phyloP scores from a whole-genome alignment of 1,140 invertebrate genomes.

The Eumeta japonica region DNA sequence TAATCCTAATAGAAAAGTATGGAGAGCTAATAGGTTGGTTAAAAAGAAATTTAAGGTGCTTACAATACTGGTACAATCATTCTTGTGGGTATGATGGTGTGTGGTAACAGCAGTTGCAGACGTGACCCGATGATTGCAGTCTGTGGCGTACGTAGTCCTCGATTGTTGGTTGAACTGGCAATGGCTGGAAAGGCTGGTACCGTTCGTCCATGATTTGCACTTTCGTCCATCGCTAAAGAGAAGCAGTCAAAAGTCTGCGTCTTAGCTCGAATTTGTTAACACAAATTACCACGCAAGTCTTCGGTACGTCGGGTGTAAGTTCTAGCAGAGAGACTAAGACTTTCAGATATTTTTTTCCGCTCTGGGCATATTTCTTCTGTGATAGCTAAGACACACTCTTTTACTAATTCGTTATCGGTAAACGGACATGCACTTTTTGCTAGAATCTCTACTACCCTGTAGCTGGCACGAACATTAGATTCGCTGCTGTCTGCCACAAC shows the following conservation, averaged over 20 bases:
- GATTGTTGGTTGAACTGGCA: too few relatives aligned
- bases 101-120: too few relatives aligned
- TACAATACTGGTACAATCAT: too few relatives aligned
- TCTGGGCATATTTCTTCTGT: conserved; percentile 25
- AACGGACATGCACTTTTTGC: conserved; percentile 29
- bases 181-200: too few relatives aligned
- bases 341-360: conserved; percentile 17
- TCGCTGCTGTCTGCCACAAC: conserved; percentile 17
- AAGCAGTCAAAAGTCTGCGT: conserved; percentile 14
- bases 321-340: conserved; percentile 19
- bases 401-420: conserved; percentile 29
- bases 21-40: too few relatives aligned
- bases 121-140: too few relatives aligned
- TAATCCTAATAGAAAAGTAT: too few relatives aligned
- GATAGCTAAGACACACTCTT: too few relatives aligned
- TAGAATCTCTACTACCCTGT: conserved; percentile 14
- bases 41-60: too few relatives aligned
- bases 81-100: too few relatives aligned
- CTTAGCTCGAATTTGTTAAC: conserved; percentile 12
- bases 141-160: too few relatives aligned
- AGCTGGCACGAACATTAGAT: conserved; percentile 24
- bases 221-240: conserved; percentile 17
- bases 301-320: conserved; percentile 15
- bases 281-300: conserved; percentile 23
- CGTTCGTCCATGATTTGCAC: too few relatives aligned